Evolutionary conservation across 2,888 invertebrate species (phyloP).

Genomic region (Eristalinus sepulchralis): DNA sequence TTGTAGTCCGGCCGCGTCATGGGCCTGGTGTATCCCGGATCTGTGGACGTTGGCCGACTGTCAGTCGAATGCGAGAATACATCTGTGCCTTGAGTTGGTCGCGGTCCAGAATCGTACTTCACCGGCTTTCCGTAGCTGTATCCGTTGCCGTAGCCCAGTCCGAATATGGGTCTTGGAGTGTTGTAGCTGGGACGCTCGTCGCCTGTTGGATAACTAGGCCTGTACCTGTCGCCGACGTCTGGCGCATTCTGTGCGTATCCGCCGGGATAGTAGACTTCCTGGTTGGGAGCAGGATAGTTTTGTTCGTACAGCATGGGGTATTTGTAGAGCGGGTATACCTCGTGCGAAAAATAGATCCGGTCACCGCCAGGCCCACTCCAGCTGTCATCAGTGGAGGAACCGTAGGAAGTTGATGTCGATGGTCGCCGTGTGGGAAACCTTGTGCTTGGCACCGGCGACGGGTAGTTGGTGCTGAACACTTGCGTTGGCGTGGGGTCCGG

Average conservation of each 20-base stretch:
- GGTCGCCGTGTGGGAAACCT: slow-evolving; percentile 55
- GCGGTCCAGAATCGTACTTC: slow-evolving; percentile 72
- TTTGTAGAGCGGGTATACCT: slow-evolving; percentile 79
- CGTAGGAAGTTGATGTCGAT: slow-evolving; percentile 20
- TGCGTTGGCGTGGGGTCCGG: slow-evolving; percentile 69
- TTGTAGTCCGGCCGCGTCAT: slow-evolving; percentile 43
- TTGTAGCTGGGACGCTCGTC: slow-evolving; percentile 73
- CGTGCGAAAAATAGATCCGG: slow-evolving; percentile 79
- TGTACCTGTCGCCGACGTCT: slow-evolving; percentile 77
- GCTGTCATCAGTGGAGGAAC: slow-evolving; percentile 65
- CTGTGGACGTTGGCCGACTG: slow-evolving; percentile 72
- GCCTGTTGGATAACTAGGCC: slow-evolving; percentile 72
- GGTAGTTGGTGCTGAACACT: slow-evolving; percentile 66
- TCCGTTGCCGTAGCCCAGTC: slow-evolving; percentile 79
- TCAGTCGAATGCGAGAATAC: slow-evolving; percentile 51
- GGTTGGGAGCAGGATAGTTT: slow-evolving; percentile 80
- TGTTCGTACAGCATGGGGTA: slow-evolving; percentile 80
- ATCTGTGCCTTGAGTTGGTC: slow-evolving; percentile 70
- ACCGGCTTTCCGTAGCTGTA: slow-evolving; percentile 79
- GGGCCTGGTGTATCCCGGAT: slow-evolving; percentile 51
- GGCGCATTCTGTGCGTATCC: slow-evolving; percentile 80
- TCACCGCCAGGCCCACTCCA: slow-evolving; percentile 71
- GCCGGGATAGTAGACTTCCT: slow-evolving; percentile 78
- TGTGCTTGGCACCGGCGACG: slow-evolving; percentile 58
- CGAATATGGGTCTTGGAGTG: slow-evolving; percentile 78